Evolutionary conservation across 35 echinoderm and acorn worm genomes (phyloP).

Genomic region (Heliocidaris erythrogramma): DNA sequence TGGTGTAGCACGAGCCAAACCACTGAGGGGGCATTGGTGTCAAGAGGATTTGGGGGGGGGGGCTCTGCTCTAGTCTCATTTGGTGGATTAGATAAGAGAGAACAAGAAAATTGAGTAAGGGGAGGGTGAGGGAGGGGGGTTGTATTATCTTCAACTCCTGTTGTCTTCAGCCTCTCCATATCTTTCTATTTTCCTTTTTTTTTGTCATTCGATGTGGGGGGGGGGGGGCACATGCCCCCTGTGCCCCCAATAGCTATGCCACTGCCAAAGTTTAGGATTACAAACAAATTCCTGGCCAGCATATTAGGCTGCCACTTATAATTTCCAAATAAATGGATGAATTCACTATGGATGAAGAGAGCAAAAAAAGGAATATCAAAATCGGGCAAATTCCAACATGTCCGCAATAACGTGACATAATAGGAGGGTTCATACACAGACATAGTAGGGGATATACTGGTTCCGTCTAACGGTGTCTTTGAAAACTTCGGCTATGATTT

Average conservation of each 20-base stretch:
- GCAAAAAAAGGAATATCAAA: background rate
- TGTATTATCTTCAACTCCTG: too few species aligned
- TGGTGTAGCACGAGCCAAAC: too few species aligned
- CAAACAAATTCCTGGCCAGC: conserved; percentile 1
- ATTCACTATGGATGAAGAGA: background rate
- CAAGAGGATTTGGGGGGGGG: too few species aligned
- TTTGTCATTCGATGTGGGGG: background rate
- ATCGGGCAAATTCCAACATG: conserved; percentile 16
- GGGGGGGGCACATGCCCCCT: too few species aligned
- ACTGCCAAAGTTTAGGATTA: too few species aligned
- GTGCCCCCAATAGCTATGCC: too few species aligned
- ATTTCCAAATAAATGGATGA: conserved; percentile 26
- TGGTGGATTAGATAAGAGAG: background rate
- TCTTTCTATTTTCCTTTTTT: too few species aligned
- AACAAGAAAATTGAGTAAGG: background rate
- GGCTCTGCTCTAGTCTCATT: background rate
- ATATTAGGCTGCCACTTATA: conserved; percentile 19
- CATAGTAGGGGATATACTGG: background rate
- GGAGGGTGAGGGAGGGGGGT: background rate
- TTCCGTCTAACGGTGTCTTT: background rate
- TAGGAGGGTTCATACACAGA: background rate
- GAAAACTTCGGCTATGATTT: background rate
- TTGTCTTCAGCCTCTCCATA: too few species aligned
- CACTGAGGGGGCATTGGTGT: too few species aligned
- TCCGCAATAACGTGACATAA: background rate